These are phyloP conservation scores for Drosophila nigromelanica DNA, from an alignment of 1,140 invertebrate species.

Conservation along the genomic window DNA sequence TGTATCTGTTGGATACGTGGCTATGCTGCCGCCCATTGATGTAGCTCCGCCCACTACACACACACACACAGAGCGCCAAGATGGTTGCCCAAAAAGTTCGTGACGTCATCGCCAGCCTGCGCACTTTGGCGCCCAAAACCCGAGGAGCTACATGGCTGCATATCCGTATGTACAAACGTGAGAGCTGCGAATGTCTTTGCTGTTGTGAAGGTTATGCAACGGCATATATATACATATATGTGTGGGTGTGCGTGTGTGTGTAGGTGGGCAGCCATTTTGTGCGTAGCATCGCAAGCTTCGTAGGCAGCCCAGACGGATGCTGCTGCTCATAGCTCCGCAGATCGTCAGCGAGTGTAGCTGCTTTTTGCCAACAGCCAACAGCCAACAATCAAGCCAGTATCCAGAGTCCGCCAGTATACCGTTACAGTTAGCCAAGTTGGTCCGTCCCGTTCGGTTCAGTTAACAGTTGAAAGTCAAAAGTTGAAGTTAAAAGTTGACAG, in stretches of 20 bases:
- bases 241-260: slow-evolving; percentile 25
- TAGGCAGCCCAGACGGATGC: slow-evolving; percentile 66
- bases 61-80: slow-evolving; percentile 39
- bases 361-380: slow-evolving; percentile 36
- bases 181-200: slow-evolving; percentile 33
- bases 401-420: slow-evolving; percentile 13
- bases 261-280: slow-evolving; percentile 69
- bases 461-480: not conserved
- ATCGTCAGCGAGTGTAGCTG: slow-evolving; percentile 84
- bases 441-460: slow-evolving; percentile 49
- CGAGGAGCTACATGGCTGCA: too few relatives aligned
- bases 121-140: slow-evolving; percentile 35
- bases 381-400: slow-evolving; percentile 1
- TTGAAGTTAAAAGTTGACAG: not conserved
- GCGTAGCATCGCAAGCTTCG: slow-evolving; percentile 65
- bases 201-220: slow-evolving; percentile 78
- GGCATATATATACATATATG: not conserved
- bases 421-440: slow-evolving; percentile 34
- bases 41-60: slow-evolving; percentile 71
- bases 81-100: slow-evolving; percentile 70
- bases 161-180: slow-evolving; percentile 36
- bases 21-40: slow-evolving; percentile 42
- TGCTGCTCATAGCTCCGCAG: slow-evolving; percentile 80
- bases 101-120: slow-evolving; percentile 60
- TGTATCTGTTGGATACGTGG: slow-evolving; percentile 66